phyloP scores from a whole-genome alignment of 2,797 vertebrate species.

The Melanotaenia trifasciata region DNA sequence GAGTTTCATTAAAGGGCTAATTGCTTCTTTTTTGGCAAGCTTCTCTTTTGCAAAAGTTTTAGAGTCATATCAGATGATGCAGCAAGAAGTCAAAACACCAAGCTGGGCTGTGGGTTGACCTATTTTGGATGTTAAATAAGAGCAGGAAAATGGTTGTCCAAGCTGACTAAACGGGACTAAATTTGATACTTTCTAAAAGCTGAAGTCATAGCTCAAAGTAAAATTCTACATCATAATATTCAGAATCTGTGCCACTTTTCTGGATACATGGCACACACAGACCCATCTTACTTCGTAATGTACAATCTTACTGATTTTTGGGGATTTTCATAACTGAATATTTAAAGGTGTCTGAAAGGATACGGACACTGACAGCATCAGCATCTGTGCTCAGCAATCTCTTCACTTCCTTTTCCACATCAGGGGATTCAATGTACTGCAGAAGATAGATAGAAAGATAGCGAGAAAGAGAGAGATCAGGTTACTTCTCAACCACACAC shows the following conservation, averaged over 20 bases:
- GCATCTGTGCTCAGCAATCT: conserved; percentile 93
- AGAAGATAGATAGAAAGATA: conserved; percentile 31
- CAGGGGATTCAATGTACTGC: conserved; percentile 92
- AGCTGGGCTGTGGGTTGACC: conserved; percentile 2
- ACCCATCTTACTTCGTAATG: neutral
- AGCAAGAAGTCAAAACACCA: neutral
- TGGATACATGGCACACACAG: neutral
- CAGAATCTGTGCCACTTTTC: neutral
- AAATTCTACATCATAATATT: neutral
- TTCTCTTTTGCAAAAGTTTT: conserved; percentile 37
- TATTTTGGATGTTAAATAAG: conserved; percentile 1
- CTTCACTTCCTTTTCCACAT: conserved; percentile 97
- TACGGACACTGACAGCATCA: conserved; percentile 93
- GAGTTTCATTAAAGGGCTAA: conserved; percentile 64
- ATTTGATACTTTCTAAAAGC: neutral
- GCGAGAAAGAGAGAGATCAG: conserved; percentile 42
- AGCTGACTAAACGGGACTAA: neutral
- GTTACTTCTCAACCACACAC: conserved; percentile 41
- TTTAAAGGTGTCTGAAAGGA: conserved; percentile 82
- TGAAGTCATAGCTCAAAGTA: neutral
- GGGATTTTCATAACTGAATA: neutral
- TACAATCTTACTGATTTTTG: neutral
- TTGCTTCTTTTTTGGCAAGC: conserved; percentile 37
- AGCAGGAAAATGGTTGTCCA: neutral
- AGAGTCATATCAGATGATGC: conserved; percentile 46